Percentiles rank a stretch among this genome's conserved stretches.
phyloP scores from a whole-genome alignment of 2,888 invertebrate species.

The Acrobasis consociella region DNA sequence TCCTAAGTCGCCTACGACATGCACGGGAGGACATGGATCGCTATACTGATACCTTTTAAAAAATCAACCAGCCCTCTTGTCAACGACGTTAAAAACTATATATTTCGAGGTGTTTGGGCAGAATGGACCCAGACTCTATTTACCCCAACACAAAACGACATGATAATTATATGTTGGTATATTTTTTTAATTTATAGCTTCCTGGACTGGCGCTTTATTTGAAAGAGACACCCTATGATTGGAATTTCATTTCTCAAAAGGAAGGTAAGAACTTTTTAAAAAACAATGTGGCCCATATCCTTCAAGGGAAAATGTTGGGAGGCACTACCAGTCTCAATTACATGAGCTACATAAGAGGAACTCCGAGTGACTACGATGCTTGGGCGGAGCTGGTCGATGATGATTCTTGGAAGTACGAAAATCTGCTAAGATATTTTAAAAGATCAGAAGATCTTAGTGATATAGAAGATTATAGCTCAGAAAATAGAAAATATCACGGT shows the following conservation, averaged over 20 bases:
- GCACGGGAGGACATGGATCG: no score
- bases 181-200: constrained; percentile 32
- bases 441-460: constrained; percentile 40
- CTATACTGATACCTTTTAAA: no score
- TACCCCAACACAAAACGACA: no score
- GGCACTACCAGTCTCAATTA: constrained; percentile 44
- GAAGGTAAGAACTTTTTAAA: not conserved
- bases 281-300: constrained; percentile 24
- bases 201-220: constrained; percentile 32
- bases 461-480: not conserved
- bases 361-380: constrained; percentile 37
- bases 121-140: no score
- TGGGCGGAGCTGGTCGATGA: constrained; percentile 39
- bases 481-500: constrained; percentile 32
- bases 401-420: constrained; percentile 40
- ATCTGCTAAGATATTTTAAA: constrained; percentile 42
- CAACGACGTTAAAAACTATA: no score
- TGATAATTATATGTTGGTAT: not conserved
- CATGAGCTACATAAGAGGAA: constrained; percentile 42
- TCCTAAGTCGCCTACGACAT: no score
- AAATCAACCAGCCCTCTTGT: no score
- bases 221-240: constrained; percentile 30
- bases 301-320: constrained; percentile 45
- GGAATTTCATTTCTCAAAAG: constrained; percentile 38
- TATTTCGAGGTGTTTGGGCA: no score